Evolutionary conservation across 2,888 invertebrate species (phyloP), one percentile per base, ranked within the genome.

Genomic region (Himalopsyche japonica): DNA sequence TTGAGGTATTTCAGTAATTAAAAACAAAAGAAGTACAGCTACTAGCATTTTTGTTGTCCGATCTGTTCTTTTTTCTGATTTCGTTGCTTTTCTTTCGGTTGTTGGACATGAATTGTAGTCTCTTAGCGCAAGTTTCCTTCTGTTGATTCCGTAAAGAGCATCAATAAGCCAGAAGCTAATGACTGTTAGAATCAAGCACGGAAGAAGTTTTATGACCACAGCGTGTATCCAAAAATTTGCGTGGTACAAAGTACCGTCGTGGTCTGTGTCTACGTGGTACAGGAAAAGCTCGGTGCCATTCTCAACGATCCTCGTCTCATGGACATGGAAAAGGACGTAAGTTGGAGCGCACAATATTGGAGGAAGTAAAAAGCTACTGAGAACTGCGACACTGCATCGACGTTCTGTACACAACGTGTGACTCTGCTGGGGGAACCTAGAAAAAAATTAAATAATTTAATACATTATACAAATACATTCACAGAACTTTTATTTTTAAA

Each of bases 41-140:
- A 98, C 93, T 57, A 98, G 91, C 95, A 98, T 97, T 89, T 95
- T 95, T 0, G 98, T 98, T 0, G 98, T 98, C 86, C 98, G 93
- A 89, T 98, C 97, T 0, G 96, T 95, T 85, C 96, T 93, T 84
- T 95, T 93, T 88, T 96, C 96, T 48, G 94, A 93, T 88, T 95
- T 95, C 70, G 92, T 90, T 87, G 91, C 92, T 47, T 92, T 88
- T 84, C 91, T 91, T 76, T 79, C 85, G 81, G 87, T 76, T 1
- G 92, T 90, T 0, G 93, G 92, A 84, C 93, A 93, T 0, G 93
- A 90, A 88, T 93, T 94, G 88, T 95, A 94, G 76, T 93, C 94
- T 87, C 95, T 93, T 27, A 96, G 89, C 57, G 94, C 94, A 86
- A 96, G 94, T 87, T 96, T 95, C 57, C 96, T 93, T 64, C 94